Evolutionary conservation across 2,888 invertebrate species (phyloP).

Genomic region (Drosophila fulvimacula): DNA sequence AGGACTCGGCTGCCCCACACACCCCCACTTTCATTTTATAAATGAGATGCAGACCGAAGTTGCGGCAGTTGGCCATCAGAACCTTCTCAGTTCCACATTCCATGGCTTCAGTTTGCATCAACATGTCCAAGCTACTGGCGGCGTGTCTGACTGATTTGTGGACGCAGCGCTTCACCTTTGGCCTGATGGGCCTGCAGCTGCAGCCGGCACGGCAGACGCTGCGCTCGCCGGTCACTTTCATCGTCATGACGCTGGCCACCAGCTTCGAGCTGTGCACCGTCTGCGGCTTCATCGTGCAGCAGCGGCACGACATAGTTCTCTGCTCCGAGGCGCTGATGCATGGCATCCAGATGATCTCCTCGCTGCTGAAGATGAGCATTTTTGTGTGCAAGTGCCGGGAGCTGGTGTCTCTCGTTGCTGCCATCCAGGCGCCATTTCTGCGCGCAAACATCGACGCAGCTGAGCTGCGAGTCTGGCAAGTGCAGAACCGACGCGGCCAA

Average conservation of each 20-base stretch:
- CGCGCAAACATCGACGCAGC: neutral
- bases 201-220: slow-evolving; percentile 21
- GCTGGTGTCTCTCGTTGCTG: slow-evolving; percentile 33
- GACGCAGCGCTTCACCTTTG: slow-evolving; percentile 51
- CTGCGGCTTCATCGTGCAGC: slow-evolving; percentile 47
- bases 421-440: slow-evolving; percentile 30
- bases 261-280: slow-evolving; percentile 58
- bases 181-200: slow-evolving; percentile 52
- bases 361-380: slow-evolving; percentile 52
- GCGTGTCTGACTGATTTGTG: slow-evolving; percentile 40
- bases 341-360: slow-evolving; percentile 58
- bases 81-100: neutral
- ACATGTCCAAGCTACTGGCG: slow-evolving; percentile 51
- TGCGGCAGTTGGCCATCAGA: neutral
- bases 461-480: slow-evolving; percentile 12
- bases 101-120: slow-evolving; percentile 25
- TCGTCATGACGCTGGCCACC: slow-evolving; percentile 49
- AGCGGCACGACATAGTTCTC: slow-evolving; percentile 51
- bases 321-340: slow-evolving; percentile 63
- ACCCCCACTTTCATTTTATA: neutral
- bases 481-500: slow-evolving; percentile 51
- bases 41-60: neutral
- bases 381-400: slow-evolving; percentile 44
- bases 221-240: slow-evolving; percentile 28
- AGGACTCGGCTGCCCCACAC: slow-evolving; percentile 1